These are phyloP conservation scores for Sesamia inferens DNA, from an alignment of 2,888 invertebrate species.

Conservation along the genomic window DNA sequence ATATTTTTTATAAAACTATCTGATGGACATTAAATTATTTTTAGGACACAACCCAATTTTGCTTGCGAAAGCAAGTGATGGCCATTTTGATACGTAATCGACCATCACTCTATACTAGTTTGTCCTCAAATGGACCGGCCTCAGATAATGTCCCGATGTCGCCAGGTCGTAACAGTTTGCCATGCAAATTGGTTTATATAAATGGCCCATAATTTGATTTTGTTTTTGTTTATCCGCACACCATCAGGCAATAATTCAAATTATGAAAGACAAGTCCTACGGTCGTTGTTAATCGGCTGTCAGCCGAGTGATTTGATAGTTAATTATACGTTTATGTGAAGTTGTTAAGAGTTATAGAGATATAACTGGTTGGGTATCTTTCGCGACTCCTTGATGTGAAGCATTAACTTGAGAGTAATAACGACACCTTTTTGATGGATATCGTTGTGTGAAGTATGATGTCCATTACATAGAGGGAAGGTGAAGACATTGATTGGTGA, in stretches of 20 bases:
- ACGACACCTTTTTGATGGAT: slow-evolving; percentile 48
- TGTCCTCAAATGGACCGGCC: slow-evolving; percentile 48
- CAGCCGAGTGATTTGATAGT: slow-evolving; percentile 64
- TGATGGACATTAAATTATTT: too few species aligned
- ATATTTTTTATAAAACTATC: too few species aligned
- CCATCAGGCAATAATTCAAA: slow-evolving; percentile 63
- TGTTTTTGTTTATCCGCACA: slow-evolving; percentile 65
- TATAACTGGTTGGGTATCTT: slow-evolving; percentile 60
- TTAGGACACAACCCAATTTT: too few species aligned
- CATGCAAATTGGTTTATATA: slow-evolving; percentile 75
- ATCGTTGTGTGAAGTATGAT: slow-evolving; percentile 35
- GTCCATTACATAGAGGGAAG: not conserved
- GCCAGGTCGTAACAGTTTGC: slow-evolving; percentile 65
- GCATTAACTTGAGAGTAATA: slow-evolving; percentile 41
- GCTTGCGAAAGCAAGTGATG: slow-evolving; percentile 42
- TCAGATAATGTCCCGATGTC: slow-evolving; percentile 61
- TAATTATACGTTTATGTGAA: slow-evolving; percentile 61
- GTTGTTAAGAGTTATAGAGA: slow-evolving; percentile 58
- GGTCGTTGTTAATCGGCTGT: slow-evolving; percentile 63
- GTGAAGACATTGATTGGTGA: not conserved
- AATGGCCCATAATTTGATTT: slow-evolving; percentile 69
- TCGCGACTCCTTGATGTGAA: slow-evolving; percentile 51
- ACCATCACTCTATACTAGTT: slow-evolving; percentile 38
- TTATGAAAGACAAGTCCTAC: slow-evolving; percentile 62
- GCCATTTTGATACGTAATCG: slow-evolving; percentile 51